Percentiles rank a stretch among this genome's conserved stretches.
phyloP scores from a whole-genome alignment of 2,113 vertebrate genomes.

The Hippocampus barbouri region DNA sequence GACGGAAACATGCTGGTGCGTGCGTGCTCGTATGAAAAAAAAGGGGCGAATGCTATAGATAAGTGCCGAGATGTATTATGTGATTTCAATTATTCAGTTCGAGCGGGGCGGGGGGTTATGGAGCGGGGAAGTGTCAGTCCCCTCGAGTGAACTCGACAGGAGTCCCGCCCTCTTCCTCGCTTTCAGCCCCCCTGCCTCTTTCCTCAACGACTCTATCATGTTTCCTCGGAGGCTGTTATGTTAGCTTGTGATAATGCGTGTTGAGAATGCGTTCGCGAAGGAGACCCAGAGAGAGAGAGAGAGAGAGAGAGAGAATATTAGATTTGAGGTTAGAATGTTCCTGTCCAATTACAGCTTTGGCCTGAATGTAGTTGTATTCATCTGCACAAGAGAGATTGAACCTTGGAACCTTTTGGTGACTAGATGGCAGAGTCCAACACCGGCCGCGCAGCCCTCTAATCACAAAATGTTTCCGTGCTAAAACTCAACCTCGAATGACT shows the following conservation, averaged over 20 bases:
- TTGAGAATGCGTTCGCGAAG: slow-evolving; percentile 25
- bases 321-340: no score
- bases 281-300: background rate
- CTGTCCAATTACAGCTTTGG: no score
- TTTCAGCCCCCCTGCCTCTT: slow-evolving; percentile 19
- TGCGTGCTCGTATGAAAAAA: slow-evolving; percentile 17
- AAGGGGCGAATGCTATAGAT: slow-evolving; percentile 36
- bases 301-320: no score
- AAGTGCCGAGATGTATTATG: slow-evolving; percentile 63
- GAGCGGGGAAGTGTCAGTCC: slow-evolving; percentile 44
- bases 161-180: slow-evolving; percentile 53
- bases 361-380: no score
- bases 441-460: background rate
- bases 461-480: background rate
- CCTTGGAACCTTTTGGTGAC: no score
- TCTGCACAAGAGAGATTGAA: no score
- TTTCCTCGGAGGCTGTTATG: slow-evolving; percentile 51
- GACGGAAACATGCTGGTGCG: background rate
- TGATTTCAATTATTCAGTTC: slow-evolving; percentile 66
- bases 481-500: background rate
- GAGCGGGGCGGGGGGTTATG: slow-evolving; percentile 5
- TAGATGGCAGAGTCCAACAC: no score
- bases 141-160: slow-evolving; percentile 52
- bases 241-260: slow-evolving; percentile 36
- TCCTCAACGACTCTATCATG: slow-evolving; percentile 37